Percentiles rank a stretch among this genome's conserved stretches.
Evolutionary conservation across 2,113 vertebrate species (phyloP).

Genomic region (Thryonomys swinderianus): DNA sequence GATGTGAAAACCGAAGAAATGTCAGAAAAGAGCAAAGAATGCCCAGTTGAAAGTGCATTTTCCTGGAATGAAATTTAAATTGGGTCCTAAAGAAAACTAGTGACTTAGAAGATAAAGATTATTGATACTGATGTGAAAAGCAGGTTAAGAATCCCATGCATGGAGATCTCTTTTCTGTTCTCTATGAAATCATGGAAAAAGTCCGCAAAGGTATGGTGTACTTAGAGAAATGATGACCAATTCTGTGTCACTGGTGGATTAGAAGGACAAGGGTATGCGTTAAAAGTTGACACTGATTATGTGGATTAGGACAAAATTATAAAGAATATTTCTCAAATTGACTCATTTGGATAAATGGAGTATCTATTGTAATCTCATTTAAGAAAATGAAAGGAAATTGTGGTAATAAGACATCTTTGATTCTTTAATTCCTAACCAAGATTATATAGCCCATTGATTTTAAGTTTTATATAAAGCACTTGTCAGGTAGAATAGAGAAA

Average conservation of each 20-base stretch:
- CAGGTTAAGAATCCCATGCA: neutral
- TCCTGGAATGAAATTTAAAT: neutral
- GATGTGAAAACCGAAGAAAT: neutral
- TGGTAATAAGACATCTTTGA: neutral
- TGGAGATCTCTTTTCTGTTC: neutral
- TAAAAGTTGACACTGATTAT: neutral
- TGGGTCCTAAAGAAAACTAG: neutral
- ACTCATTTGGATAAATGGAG: neutral
- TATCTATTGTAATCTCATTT: neutral
- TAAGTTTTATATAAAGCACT: neutral
- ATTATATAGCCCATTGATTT: neutral
- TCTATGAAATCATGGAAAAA: neutral
- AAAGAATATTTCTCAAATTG: neutral
- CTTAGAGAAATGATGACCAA: neutral
- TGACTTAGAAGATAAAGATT: neutral
- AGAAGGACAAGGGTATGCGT: neutral
- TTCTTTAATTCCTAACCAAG: neutral
- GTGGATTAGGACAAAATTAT: neutral
- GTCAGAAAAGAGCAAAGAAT: neutral
- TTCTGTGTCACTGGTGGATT: too few relatives aligned
- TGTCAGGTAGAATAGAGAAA: too few relatives aligned
- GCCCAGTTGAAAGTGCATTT: neutral
- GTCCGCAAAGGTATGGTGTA: neutral
- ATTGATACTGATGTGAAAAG: neutral
- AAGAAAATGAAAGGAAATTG: neutral